Percentiles rank a stretch among this genome's conserved stretches.
These are phyloP conservation scores for Poecilia velifera DNA, from an alignment of 2,797 vertebrate species.

Conservation along the genomic window DNA sequence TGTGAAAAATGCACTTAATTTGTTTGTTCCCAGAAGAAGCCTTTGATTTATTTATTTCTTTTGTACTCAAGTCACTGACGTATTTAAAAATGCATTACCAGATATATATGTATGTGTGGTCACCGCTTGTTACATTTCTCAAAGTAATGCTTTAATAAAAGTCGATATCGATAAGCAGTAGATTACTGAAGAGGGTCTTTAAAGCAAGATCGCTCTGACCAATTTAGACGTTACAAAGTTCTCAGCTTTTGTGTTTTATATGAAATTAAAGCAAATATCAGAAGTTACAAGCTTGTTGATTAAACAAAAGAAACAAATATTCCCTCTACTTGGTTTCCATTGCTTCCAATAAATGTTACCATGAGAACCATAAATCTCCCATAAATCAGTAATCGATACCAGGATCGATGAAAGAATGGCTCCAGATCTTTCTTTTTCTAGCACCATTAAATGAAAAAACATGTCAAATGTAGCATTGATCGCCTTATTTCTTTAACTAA, in stretches of 20 bases:
- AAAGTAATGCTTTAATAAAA: not conserved
- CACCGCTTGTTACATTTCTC: conserved; percentile 9
- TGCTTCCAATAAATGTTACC: conserved; percentile 12
- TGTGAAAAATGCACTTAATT: conserved; percentile 18
- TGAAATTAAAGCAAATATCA: not conserved
- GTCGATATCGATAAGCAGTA: not conserved
- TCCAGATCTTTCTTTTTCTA: not conserved
- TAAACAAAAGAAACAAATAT: not conserved
- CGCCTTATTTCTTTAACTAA: not conserved
- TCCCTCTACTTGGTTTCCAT: not conserved
- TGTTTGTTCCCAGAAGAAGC: conserved; percentile 24
- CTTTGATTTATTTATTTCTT: not conserved
- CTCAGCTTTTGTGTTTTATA: not conserved
- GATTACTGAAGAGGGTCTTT: not conserved
- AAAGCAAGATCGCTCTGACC: not conserved
- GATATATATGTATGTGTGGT: conserved; percentile 4
- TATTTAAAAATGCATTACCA: not conserved
- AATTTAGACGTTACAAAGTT: not conserved
- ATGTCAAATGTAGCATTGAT: not conserved
- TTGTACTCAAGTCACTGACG: conserved; percentile 16
- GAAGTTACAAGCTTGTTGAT: not conserved
- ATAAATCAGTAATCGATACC: conserved; percentile 33
- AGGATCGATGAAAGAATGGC: conserved; percentile 36
- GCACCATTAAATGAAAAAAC: not conserved
- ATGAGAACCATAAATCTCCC: conserved; percentile 19